These are phyloP conservation scores for Vireo altiloquus DNA, from an alignment of 2,113 vertebrate genomes.

Conservation along the genomic window DNA sequence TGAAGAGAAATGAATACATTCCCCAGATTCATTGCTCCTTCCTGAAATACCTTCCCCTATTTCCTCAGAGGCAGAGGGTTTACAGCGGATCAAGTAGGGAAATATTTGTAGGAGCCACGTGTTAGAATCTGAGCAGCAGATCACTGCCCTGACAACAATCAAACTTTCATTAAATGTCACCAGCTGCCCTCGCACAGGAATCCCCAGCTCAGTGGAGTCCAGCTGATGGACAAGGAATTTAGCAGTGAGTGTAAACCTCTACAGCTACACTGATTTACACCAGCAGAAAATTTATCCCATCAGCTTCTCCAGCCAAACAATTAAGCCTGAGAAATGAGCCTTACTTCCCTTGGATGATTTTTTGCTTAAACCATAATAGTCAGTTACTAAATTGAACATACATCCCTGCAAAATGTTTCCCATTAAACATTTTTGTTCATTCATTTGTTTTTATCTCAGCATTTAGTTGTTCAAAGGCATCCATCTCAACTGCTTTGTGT, in stretches of 20 bases:
- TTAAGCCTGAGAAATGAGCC: background rate
- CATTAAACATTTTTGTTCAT: background rate
- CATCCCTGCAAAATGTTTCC: background rate
- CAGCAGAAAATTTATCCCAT: background rate
- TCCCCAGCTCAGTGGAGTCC: background rate
- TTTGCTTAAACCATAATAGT: background rate
- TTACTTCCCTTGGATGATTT: background rate
- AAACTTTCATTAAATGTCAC: background rate
- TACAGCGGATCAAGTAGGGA: background rate
- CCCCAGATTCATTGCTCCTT: constrained; percentile 10
- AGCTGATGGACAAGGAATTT: background rate
- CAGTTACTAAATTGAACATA: background rate
- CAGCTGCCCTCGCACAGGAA: background rate
- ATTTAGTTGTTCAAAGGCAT: background rate
- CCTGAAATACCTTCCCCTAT: background rate
- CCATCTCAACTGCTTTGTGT: background rate
- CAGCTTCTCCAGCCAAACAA: accelerated
- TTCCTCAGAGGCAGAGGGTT: background rate
- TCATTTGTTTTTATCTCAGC: background rate
- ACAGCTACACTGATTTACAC: background rate
- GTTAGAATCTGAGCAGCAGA: background rate
- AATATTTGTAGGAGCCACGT: background rate
- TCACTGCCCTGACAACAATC: background rate
- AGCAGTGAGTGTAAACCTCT: background rate
- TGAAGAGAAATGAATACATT: constrained; percentile 13